Evolutionary conservation across 2,888 invertebrate genomes (phyloP), one percentile per base, ranked within the genome.

Genomic region (Scaeva pyrastri): DNA sequence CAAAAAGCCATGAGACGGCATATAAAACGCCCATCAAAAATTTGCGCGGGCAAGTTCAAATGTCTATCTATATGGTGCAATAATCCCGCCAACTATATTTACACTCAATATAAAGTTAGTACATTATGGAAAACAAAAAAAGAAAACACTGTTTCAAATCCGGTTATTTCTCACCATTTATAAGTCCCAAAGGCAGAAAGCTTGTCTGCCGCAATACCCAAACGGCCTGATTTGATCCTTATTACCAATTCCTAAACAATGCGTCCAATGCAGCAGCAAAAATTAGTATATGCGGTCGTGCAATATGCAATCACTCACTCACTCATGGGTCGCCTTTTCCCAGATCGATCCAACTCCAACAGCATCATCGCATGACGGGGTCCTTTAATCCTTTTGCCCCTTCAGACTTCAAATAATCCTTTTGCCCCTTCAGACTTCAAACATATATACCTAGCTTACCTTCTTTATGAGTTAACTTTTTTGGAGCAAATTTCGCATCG

Each of bases 181-280:
- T n/a, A 19, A 23, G 11, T 68, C 68, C 68, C 39, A 23, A 52
- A 31, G 66, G 66, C 31, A 14, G 12, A 12, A 11, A 16, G n/a
- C 36, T 23, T 60, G 64, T 50, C 39, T 73, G 62, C 78, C 75
- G 79, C 58, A 64, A 71, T 72, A 60, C 48, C 58, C 26, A 73
- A 84, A 55, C 58, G 75, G 75, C 41, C 64, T 66, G 80, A 85
- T 71, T 80, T 76, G 72, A 72, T 75, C 72, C 80, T 48, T 68
- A 72, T 79, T 76, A 72, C 75, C 58, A 60, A 58, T 66, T 64
- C 36, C 58, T 71, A 58, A 75, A 55, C 81, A 85, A 80, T 72
- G 58, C 60, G 58, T 66, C 76, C 76, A 85, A 80, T 85, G 85
- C 85, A 77, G 73, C 81, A 86, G 81, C 76, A 71, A 73, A 73